Evolutionary conservation across 2,113 vertebrate species (phyloP).

Genomic region (Atlantisia rogersi): DNA sequence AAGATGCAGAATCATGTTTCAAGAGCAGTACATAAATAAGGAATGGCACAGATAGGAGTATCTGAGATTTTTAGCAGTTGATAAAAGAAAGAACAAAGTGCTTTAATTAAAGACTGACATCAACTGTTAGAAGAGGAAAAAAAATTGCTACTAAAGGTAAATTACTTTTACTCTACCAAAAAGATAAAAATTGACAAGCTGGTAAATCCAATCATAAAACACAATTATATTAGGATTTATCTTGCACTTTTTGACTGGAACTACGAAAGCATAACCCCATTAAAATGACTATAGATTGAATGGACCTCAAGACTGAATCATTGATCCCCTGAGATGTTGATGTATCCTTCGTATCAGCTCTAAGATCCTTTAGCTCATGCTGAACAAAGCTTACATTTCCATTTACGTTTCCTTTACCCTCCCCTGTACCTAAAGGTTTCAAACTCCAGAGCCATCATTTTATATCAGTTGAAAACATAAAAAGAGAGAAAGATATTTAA

Average conservation of each 20-base stretch:
- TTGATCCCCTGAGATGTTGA: background rate
- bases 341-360: background rate
- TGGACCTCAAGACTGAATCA: background rate
- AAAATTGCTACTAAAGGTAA: background rate
- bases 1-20: background rate
- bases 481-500: background rate
- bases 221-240: background rate
- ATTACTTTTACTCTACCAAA: background rate
- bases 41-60: background rate
- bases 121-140: background rate
- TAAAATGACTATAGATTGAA: background rate
- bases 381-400: conserved; percentile 22
- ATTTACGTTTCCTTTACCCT: conserved; percentile 19
- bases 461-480: background rate
- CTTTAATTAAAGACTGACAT: conserved; percentile 10
- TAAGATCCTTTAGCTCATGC: background rate
- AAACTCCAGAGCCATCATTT: background rate
- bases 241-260: background rate
- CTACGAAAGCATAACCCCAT: background rate
- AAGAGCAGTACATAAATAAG: background rate
- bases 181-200: background rate
- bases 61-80: background rate
- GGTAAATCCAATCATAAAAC: background rate
- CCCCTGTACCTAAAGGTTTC: background rate
- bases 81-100: background rate